These are phyloP conservation scores for Cyclina sinensis DNA, from an alignment of 1,140 invertebrate species.

Conservation along the genomic window DNA sequence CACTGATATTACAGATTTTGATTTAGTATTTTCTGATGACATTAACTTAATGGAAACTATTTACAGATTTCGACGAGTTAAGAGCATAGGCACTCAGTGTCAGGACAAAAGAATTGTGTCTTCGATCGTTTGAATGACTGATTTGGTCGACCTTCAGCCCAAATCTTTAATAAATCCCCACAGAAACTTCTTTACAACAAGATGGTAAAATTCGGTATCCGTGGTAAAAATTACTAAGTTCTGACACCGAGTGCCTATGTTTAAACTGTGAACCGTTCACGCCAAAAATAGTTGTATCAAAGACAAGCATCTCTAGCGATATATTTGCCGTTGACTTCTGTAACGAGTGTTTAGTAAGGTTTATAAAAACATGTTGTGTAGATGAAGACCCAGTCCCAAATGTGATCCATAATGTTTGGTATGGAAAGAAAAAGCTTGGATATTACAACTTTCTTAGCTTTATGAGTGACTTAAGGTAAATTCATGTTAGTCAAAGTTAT, in stretches of 20 bases:
- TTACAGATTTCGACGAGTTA: background rate
- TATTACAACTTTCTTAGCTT: constrained; percentile 52
- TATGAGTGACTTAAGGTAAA: constrained; percentile 44
- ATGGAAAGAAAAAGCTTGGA: background rate
- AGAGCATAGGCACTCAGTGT: background rate
- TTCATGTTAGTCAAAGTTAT: too few species aligned
- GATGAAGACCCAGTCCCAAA: constrained; percentile 46
- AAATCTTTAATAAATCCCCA: too few species aligned
- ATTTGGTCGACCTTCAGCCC: too few species aligned
- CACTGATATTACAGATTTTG: too few species aligned
- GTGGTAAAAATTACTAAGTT: too few species aligned
- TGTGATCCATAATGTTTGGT: constrained; percentile 52
- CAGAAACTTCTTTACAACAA: too few species aligned
- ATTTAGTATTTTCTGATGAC: too few species aligned
- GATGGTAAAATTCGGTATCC: background rate
- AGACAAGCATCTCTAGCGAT: background rate
- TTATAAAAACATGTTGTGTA: constrained; percentile 27
- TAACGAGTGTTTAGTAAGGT: constrained; percentile 1
- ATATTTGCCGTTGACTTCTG: constrained; percentile 30
- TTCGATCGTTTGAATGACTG: too few species aligned
- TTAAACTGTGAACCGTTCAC: background rate
- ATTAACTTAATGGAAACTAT: too few species aligned
- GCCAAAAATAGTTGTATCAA: background rate
- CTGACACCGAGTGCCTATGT: too few species aligned
- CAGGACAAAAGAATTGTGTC: too few species aligned